Base-by-base conservation (phyloP, 2,888 invertebrate genomes). In the Melanargia galathea region DNA sequence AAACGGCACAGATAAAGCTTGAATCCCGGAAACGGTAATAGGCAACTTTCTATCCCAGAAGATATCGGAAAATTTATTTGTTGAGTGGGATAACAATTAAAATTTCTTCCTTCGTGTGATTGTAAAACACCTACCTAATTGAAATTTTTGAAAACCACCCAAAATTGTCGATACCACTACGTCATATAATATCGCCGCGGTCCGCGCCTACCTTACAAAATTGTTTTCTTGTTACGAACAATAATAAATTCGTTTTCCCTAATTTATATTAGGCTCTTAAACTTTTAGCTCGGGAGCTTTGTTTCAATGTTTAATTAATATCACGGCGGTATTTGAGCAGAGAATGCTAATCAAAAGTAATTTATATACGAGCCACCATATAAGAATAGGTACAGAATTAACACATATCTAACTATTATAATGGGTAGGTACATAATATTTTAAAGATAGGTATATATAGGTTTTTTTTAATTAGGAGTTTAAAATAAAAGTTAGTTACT, bases 181-280 rank as follows among this genome's bases (percentile, higher is more conserved):
- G 7, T 6, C 8, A 3, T 38, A 26, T 55, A 5, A 40, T 11
- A 26, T 51, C 16, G 24, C 8, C n/a, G 16, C 22, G 11, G 24
- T 16, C 40, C 55, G 43, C 2, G 10, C 75, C 76, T 73, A 73
- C 63, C 60, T 68, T 72, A 65, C 75, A 71, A 83, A 83, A 80
- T 81, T 78, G 80, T 82, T 83, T 81, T 74, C 79, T 75, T 83
- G 81, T 83, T 81, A 71, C 72, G 63, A 78, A 81, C 79, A 83
- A 81, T 81, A 80, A n/a, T n/a, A n/a, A n/a, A 84, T 81, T 85
- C 79, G 74, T 78, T 84, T 80, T 78, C 70, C 72, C 77, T 79
- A 82, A 84, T 82, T 84, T 82, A 79, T 81, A 82, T 82, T 76
- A 78, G 75, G 76, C 75, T 80, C 78, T 77, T 80, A 80, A 85